phyloP scores from a whole-genome alignment of 2,888 invertebrate genomes.

The Hirtodrosophila trivittata region DNA sequence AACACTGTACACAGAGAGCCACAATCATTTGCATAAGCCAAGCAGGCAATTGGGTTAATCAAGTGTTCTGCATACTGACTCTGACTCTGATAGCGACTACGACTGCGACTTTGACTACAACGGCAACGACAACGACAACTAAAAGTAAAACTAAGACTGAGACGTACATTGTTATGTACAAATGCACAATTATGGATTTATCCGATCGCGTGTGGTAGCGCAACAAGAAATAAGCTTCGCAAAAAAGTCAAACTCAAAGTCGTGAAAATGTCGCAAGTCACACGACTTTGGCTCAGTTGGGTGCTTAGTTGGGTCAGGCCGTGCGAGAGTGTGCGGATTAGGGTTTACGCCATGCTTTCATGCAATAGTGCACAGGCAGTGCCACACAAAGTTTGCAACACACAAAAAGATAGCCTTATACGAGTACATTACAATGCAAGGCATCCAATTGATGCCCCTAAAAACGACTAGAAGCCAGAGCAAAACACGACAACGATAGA shows the following conservation, averaged over 20 bases:
- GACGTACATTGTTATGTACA: too few relatives aligned
- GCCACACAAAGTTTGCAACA: constrained; percentile 63
- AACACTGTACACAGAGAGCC: too few relatives aligned
- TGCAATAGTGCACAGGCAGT: constrained; percentile 74
- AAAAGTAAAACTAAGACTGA: constrained; percentile 25
- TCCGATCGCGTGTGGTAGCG: constrained; percentile 69
- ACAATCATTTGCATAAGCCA: too few relatives aligned
- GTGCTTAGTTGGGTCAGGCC: constrained; percentile 65
- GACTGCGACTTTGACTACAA: too few relatives aligned
- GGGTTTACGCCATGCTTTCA: constrained; percentile 75
- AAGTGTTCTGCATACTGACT: too few relatives aligned
- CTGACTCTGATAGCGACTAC: too few relatives aligned
- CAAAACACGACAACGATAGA: too few relatives aligned
- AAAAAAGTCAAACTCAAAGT: constrained; percentile 43
- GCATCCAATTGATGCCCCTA: constrained; percentile 28
- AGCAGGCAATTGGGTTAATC: too few relatives aligned
- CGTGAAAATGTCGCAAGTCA: constrained; percentile 70
- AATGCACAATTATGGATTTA: constrained; percentile 61
- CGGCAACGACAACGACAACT: too few relatives aligned
- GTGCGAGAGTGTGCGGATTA: constrained; percentile 30
- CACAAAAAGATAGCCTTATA: constrained; percentile 64
- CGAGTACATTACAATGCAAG: constrained; percentile 6
- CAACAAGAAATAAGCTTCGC: constrained; percentile 41
- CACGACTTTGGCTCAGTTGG: constrained; percentile 62
- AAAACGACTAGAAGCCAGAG: constrained; percentile 75